A percentile compares a stretch with the other conserved stretches of the same genome.
Conservation (phyloP, 1,140 invertebrate genomes). For the Eufriesea mexicana region DNA sequence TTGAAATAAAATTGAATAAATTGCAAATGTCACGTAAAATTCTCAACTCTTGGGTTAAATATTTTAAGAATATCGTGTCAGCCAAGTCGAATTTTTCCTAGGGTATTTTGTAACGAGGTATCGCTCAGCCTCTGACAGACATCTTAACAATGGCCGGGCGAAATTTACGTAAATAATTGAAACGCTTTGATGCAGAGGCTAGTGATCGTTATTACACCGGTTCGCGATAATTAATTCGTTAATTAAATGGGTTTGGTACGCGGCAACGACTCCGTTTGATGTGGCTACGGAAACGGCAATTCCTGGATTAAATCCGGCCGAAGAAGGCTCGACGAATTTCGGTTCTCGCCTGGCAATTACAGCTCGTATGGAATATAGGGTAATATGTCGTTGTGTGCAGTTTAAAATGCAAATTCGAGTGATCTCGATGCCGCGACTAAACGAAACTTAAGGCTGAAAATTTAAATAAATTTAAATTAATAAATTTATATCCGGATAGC, state of each 20-base stretch:
- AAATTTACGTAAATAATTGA: conserved; percentile 21
- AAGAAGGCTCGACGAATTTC: conserved; percentile 26
- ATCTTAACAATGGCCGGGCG: neutral
- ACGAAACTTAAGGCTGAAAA: conserved; percentile 6
- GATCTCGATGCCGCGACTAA: conserved; percentile 4
- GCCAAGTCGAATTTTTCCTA: neutral
- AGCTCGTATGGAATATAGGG: neutral
- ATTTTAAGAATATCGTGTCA: neutral
- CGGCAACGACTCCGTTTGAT: conserved; percentile 33
- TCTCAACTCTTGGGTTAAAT: too few species aligned
- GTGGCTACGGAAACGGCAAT: conserved; percentile 24
- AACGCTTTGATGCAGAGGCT: neutral
- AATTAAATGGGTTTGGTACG: conserved; percentile 44
- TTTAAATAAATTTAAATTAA: neutral
- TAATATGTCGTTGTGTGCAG: neutral
- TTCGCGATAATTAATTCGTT: conserved; percentile 54
- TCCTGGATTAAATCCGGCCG: conserved; percentile 25
- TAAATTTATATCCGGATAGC: too few species aligned
- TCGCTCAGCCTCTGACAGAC: neutral
- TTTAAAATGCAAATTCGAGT: neutral
- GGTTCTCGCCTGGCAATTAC: neutral
- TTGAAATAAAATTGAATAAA: too few species aligned
- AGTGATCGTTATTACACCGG: conserved; percentile 1
- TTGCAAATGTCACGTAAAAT: too few species aligned
- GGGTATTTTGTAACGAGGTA: neutral